A percentile compares a stretch with the other conserved stretches of the same genome.
Evolutionary conservation across 2,113 vertebrate genomes (phyloP).

Genomic region (Bufo bufo): DNA sequence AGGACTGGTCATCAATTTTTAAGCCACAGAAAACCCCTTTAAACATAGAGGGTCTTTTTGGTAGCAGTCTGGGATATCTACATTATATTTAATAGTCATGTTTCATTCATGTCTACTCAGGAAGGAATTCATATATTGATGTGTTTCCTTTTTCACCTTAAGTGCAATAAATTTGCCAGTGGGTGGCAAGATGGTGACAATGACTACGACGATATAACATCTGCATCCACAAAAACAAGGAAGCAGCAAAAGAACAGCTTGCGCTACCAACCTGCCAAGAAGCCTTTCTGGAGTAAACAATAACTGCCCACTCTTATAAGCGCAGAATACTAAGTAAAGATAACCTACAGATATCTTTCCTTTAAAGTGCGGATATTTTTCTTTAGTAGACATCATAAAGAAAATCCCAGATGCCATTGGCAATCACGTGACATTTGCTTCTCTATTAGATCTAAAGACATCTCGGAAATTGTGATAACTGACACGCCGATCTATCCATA

Average conservation of each 20-base stretch:
- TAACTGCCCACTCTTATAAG: constrained; percentile 36
- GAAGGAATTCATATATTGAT: background rate
- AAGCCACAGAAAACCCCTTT: no score
- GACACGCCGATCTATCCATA: no score
- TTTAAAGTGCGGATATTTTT: background rate
- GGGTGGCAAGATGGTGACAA: background rate
- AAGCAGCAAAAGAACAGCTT: constrained; percentile 47
- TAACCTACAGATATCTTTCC: constrained; percentile 2
- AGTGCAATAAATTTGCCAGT: background rate
- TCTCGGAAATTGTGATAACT: no score
- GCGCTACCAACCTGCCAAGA: constrained; percentile 40
- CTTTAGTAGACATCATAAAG: background rate
- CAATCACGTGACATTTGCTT: no score
- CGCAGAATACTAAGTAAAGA: background rate
- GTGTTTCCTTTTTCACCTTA: background rate
- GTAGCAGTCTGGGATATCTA: no score
- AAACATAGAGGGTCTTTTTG: no score
- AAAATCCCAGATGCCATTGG: no score
- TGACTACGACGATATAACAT: background rate
- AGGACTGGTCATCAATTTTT: no score
- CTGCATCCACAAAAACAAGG: constrained; percentile 11
- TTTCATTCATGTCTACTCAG: background rate
- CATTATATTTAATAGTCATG: background rate
- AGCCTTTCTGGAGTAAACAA: constrained; percentile 40
- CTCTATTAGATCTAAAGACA: no score